Conservation (phyloP, 2,888 invertebrate species). For the Scaptomyza tumidula region DNA sequence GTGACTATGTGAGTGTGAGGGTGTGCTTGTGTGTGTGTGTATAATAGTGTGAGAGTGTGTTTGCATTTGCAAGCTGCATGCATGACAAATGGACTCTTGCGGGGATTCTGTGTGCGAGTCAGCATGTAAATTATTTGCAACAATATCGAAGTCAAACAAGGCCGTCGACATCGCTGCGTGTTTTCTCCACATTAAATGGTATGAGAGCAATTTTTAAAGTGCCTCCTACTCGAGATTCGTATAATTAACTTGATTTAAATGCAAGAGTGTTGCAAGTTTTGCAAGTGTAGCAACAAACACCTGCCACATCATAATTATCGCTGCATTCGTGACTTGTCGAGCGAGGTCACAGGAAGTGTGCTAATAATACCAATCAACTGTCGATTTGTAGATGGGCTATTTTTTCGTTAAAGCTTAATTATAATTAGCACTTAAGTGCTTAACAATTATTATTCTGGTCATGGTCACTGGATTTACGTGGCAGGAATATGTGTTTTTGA, state of each 20-base stretch:
- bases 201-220: slow-evolving; percentile 38
- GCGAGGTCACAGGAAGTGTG: neutral
- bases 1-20: neutral
- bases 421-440: neutral
- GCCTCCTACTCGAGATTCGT: slow-evolving; percentile 13
- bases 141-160: slow-evolving; percentile 53
- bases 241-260: slow-evolving; percentile 19
- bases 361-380: slow-evolving; percentile 8
- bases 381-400: neutral
- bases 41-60: slow-evolving; percentile 7
- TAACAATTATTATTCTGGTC: neutral
- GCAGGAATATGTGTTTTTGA: neutral
- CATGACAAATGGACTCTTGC: slow-evolving; percentile 59
- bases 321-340: slow-evolving; percentile 29
- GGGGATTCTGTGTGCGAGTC: slow-evolving; percentile 28
- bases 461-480: neutral
- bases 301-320: slow-evolving; percentile 39
- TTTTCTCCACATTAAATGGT: slow-evolving; percentile 56
- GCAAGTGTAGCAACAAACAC: slow-evolving; percentile 27
- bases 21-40: neutral
- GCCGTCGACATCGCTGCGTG: slow-evolving; percentile 37
- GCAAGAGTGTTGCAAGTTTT: slow-evolving; percentile 16
- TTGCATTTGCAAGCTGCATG: slow-evolving; percentile 36
- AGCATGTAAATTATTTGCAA: slow-evolving; percentile 57
- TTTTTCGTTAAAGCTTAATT: slow-evolving; percentile 10